Base-by-base conservation (phyloP, 2,888 invertebrate species). In the Diadegma fenestrale region DNA sequence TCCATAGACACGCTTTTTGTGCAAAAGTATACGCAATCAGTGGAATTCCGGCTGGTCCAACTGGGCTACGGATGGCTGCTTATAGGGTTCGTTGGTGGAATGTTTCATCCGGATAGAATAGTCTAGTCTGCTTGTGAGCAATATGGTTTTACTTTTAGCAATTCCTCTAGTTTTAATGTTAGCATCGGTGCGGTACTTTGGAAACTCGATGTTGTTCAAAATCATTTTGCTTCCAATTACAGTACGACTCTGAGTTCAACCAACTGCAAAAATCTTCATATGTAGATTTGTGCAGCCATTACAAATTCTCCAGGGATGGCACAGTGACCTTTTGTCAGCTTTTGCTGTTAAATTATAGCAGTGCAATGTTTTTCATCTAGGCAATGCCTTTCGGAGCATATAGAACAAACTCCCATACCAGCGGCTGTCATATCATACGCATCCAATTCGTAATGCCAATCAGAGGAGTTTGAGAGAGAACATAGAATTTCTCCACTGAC, bases 381-480 rank as follows among this genome's bases (percentile, higher is more conserved):
- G 26, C 26, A 26, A 58, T 58, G 26, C 58, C 22, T 58, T 58
- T 1, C 14, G 14, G 26, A 54, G 14, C 30, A 14, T 7, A 26
- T 10, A 6, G 37, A 54, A 68, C 43, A 30, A 22, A 45, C 61
- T 61, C 17, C 22, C 45, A 19, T 45, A 51, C 71, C 51, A 8
- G 7, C 7, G 7, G 10, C 85, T 76, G 84, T 84, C 82, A 82
- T 80, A 72, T 76, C 82, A 76, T 80, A 82, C 82, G 81, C 80
- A 73, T 86, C 83, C 84, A 86, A 88, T 87, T 86, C 85, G 87
- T 84, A 80, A 80, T 83, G 80, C 75, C 77, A 80, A 82, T 85
- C 82, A 80, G 48, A 19, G 43, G 80, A 58, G 68, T 79, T 78
- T 66, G 79, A 48, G 58, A 64, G 72, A 66, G 78, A 77, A 77